Percentiles rank a stretch among this genome's conserved stretches.
phyloP scores from a whole-genome alignment of 2,113 vertebrate species.

The Rhabdomys dilectus region DNA sequence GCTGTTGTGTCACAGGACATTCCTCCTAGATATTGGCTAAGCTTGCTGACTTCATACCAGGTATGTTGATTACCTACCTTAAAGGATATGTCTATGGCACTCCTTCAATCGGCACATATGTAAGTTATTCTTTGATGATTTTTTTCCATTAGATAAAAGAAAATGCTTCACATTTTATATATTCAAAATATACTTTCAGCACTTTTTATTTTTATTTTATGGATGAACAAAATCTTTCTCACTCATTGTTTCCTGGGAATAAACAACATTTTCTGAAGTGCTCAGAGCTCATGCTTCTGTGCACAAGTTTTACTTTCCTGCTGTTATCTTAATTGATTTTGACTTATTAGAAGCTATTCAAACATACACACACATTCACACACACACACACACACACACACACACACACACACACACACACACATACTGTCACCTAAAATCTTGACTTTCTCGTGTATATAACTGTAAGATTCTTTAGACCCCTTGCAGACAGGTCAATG shows the following conservation, averaged over 20 bases:
- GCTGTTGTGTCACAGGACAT: neutral
- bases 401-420: neutral
- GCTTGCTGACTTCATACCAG: neutral
- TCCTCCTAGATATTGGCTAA: neutral
- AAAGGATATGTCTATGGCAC: neutral
- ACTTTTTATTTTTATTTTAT: conserved; percentile 36
- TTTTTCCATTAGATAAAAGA: neutral
- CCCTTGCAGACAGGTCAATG: neutral
- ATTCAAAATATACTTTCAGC: conserved; percentile 25
- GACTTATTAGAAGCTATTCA: neutral
- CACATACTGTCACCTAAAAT: neutral
- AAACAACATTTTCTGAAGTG: neutral
- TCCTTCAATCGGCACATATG: neutral
- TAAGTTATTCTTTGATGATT: neutral
- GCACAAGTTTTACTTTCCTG: neutral
- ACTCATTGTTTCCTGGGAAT: neutral
- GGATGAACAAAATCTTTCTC: neutral
- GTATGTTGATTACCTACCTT: neutral
- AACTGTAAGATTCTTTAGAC: neutral
- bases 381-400: no score
- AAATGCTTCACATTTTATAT: neutral
- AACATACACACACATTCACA: neutral
- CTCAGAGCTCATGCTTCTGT: neutral
- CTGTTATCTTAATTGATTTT: neutral
- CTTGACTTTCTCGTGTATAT: neutral